A percentile compares a stretch with the other conserved stretches of the same genome.
Conservation (phyloP, 2,113 vertebrate genomes). For the Sander lucioperca region DNA sequence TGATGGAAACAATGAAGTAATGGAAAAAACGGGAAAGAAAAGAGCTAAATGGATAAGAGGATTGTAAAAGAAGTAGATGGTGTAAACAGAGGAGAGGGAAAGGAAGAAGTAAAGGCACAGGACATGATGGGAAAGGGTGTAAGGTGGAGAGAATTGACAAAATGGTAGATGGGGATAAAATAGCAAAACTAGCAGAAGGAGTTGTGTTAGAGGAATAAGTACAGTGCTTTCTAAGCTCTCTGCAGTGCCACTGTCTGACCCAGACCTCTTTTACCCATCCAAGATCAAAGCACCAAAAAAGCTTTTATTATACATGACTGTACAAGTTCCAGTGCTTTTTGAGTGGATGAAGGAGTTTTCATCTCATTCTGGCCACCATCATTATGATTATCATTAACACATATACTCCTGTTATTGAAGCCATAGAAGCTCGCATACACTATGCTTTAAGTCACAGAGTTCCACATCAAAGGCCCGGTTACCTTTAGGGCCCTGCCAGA, state of each 20-base stretch:
- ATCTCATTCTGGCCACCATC: conserved; percentile 13
- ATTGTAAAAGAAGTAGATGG: neutral
- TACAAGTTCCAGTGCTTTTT: conserved; percentile 21
- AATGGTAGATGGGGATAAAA: conserved; percentile 6
- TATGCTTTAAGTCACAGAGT: neutral
- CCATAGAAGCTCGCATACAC: neutral
- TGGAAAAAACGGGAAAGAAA: neutral
- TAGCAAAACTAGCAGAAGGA: neutral
- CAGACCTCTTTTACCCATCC: conserved; percentile 42
- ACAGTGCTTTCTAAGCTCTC: conserved; percentile 20
- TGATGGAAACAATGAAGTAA: neutral
- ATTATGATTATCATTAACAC: conserved; percentile 25
- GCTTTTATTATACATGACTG: conserved; percentile 27
- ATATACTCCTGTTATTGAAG: neutral
- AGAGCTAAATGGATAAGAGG: neutral
- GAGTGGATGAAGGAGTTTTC: conserved; percentile 21
- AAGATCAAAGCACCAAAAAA: conserved; percentile 57
- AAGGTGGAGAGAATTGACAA: neutral
- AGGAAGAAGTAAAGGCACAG: neutral
- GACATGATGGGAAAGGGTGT: neutral
- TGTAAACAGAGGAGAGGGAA: conserved; percentile 5
- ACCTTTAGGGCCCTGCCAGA: neutral
- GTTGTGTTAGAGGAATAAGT: conserved; percentile 6
- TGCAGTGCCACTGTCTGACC: conserved; percentile 29
- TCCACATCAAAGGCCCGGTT: neutral